Percentiles rank a stretch among this genome's conserved stretches.
Evolutionary conservation across 1,140 invertebrate genomes (phyloP).

Genomic region (Pseudoatta argentina): DNA sequence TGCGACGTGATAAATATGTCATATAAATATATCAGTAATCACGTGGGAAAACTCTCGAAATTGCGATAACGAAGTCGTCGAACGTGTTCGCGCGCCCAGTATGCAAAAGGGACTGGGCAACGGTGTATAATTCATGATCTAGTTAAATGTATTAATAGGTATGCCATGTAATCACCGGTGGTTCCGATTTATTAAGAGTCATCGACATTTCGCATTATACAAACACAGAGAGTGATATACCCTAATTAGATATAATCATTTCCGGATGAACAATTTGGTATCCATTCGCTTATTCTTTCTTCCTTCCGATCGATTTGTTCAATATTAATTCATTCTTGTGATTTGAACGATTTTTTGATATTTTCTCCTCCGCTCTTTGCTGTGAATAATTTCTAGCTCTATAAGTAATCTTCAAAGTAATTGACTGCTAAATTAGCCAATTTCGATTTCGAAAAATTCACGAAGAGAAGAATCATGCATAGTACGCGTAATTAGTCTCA

Average conservation of each 20-base stretch:
- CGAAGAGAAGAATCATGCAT: background rate
- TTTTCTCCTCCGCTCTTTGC: background rate
- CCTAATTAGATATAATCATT: constrained; percentile 11
- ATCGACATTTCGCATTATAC: constrained; percentile 7
- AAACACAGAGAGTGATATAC: background rate
- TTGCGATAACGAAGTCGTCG: constrained; percentile 56
- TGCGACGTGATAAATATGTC: constrained; percentile 20
- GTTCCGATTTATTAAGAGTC: constrained; percentile 48
- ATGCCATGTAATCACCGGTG: constrained; percentile 27
- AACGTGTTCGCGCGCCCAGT: constrained; percentile 40
- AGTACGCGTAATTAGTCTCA: background rate
- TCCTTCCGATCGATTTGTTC: background rate
- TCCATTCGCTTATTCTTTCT: background rate
- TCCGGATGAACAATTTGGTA: background rate
- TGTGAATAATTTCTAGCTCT: background rate
- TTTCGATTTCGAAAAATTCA: background rate
- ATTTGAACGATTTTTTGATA: background rate
- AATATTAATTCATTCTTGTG: background rate
- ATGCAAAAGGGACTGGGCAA: constrained; percentile 30
- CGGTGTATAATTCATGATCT: constrained; percentile 52
- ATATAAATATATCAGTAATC: constrained; percentile 56
- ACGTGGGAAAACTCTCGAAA: constrained; percentile 57
- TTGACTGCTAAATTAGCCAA: background rate
- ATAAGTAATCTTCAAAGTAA: background rate
- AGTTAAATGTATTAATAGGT: constrained; percentile 60